phyloP scores from a whole-genome alignment of 2,113 vertebrate genomes.

The Mus musculus region DNA sequence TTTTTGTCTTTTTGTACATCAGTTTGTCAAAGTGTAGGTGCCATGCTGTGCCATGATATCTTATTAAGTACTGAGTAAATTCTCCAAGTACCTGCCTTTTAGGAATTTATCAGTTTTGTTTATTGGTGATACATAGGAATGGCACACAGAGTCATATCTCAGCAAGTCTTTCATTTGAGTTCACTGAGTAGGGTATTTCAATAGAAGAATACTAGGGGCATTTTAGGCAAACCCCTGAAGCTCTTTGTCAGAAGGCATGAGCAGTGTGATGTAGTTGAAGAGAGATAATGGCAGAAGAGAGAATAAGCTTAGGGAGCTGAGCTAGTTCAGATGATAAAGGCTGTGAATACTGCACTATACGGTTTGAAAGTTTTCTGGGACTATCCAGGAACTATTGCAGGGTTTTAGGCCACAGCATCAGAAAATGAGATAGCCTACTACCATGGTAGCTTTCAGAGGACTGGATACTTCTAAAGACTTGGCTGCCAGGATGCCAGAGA shows the following conservation, averaged over 20 bases:
- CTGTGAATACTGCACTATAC: background rate
- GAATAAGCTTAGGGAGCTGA: background rate
- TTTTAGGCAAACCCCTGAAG: background rate
- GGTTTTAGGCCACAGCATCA: background rate
- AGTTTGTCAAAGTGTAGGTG: background rate
- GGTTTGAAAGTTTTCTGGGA: background rate
- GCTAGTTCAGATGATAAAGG: background rate
- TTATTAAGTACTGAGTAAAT: background rate
- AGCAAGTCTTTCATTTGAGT: background rate
- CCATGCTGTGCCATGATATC: background rate
- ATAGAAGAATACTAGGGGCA: background rate
- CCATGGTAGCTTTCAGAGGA: background rate
- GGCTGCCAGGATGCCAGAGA: background rate
- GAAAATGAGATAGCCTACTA: background rate
- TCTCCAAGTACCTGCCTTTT: background rate
- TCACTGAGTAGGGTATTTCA: background rate
- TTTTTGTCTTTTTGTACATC: background rate
- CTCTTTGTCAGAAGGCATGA: background rate
- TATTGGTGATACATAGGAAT: background rate
- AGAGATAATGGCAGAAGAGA: background rate
- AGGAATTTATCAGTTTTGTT: background rate
- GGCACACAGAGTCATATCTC: background rate
- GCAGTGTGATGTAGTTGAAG: background rate
- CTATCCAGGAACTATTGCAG: background rate
- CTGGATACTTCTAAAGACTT: background rate